A percentile compares a stretch with the other conserved stretches of the same genome.
These are phyloP conservation scores for Sabatieria punctata DNA, from an alignment of 2,888 invertebrate genomes.

Conservation along the genomic window DNA sequence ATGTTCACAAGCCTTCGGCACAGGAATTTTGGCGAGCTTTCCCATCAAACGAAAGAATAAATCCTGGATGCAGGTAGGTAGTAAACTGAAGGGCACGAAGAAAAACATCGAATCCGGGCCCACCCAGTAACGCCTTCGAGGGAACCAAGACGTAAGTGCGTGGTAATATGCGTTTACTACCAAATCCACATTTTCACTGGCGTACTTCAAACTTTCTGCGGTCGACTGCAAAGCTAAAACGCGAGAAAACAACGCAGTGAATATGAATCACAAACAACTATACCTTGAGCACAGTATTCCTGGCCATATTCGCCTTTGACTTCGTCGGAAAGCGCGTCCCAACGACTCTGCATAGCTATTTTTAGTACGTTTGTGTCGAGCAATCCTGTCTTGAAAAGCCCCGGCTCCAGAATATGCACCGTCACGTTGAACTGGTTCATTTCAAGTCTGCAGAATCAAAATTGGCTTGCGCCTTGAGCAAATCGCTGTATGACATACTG, in stretches of 20 bases:
- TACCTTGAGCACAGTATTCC: neutral
- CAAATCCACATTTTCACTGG: no score
- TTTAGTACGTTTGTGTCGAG: conserved; percentile 8
- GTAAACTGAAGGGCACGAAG: conserved; percentile 18
- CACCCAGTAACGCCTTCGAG: conserved; percentile 18
- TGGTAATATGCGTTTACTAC: conserved; percentile 25
- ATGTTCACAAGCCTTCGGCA: no score
- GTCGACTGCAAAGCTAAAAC: no score
- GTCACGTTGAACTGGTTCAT: conserved; percentile 17
- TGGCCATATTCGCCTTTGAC: neutral
- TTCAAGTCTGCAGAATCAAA: conserved; percentile 23
- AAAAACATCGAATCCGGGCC: conserved; percentile 21
- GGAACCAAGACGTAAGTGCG: conserved; percentile 19
- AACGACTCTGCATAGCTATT: neutral
- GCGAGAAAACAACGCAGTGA: no score
- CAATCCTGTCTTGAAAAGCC: conserved; percentile 20
- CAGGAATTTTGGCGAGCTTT: no score
- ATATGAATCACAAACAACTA: no score
- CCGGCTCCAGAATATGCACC: conserved; percentile 21
- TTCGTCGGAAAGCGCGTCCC: conserved; percentile 10
- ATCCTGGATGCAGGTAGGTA: conserved; percentile 19
- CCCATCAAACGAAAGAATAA: no score
- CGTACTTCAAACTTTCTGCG: no score
- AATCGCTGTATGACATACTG: no score
- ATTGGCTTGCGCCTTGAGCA: no score